These are phyloP conservation scores for Tetragonula clypearis DNA, from an alignment of 1,140 invertebrate species.

Conservation along the genomic window DNA sequence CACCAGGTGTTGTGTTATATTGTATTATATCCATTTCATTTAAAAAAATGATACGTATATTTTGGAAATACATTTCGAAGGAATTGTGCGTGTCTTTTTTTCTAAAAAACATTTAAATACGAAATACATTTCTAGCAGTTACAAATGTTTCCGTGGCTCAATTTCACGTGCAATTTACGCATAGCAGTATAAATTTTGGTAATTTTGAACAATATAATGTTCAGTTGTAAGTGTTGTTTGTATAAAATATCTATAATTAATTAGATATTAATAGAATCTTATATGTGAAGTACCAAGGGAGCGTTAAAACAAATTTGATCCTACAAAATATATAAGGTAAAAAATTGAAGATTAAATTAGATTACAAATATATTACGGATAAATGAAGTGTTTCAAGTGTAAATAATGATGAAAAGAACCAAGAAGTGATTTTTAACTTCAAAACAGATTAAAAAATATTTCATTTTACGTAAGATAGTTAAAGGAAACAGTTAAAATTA, in stretches of 20 bases:
- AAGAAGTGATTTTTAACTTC: neutral
- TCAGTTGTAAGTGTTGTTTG: neutral
- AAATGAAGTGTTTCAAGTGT: neutral
- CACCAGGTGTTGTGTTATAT: neutral
- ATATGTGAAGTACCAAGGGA: neutral
- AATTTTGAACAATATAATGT: neutral
- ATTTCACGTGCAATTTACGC: slow-evolving; percentile 25
- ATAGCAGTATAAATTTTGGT: neutral
- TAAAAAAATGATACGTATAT: neutral
- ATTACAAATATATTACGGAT: neutral
- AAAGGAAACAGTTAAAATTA: slow-evolving; percentile 1
- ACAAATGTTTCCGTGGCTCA: slow-evolving; percentile 11
- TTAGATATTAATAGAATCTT: neutral
- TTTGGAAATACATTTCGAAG: neutral
- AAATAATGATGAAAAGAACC: neutral
- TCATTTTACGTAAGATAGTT: neutral
- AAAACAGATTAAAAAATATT: slow-evolving; percentile 4
- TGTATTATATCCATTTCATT: neutral
- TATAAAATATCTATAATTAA: neutral
- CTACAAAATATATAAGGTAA: neutral
- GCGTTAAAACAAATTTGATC: neutral
- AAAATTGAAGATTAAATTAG: neutral
- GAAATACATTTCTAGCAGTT: neutral
- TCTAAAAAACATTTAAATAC: neutral
- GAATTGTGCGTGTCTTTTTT: neutral